Evolutionary conservation across 2,113 vertebrate species (phyloP), one percentile per base, ranked within the genome.

Genomic region (Hemichromis elongatus): DNA sequence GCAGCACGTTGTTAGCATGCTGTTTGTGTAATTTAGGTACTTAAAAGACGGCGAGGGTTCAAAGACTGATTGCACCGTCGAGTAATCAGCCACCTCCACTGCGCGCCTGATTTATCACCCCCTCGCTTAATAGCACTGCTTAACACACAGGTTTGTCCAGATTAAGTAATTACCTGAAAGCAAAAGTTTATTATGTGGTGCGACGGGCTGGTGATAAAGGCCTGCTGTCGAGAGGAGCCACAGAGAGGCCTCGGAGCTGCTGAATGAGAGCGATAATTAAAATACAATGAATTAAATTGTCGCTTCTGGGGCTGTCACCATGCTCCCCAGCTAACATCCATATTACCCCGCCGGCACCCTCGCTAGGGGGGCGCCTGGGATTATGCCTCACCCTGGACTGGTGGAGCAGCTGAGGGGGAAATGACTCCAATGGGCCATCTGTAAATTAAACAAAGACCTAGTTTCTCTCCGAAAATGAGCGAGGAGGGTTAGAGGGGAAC

Each of bases 101-200:
- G 96, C 95, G 87, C 85, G 83, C 89, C 96, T 98, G 98, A 99
- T 98, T 97, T 96, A 98, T 98, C 94, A 89, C 88, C 91, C 82
- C 91, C 91, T 94, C 90, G 54, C 90, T 96, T 97, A 98, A 98
- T 97, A 97, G 98, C 96, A 80, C 97, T 98, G 97, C 97, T 98
- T 98, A 98, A 98, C 97, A 97, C 96, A 96, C 96, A 96, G 96
- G 97, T 97, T 98, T 98, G 97, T 97, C 97, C 96, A 97, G 97
- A 98, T 99, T 97, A 98, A 98, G 97, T 98, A 98, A 99, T 98
- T 98, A 98, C 97, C 97, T 97, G 95, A 97, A 98, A 97, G 97
- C 97, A 96, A 95, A 98, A 97, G 96, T 97, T 97, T 97, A 97
- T 98, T 98, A 98, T 97, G 97, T 97, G 96, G 96, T 96, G 94